These are phyloP conservation scores for Cotesia congregata DNA, from an alignment of 2,888 invertebrate species.

Conservation along the genomic window DNA sequence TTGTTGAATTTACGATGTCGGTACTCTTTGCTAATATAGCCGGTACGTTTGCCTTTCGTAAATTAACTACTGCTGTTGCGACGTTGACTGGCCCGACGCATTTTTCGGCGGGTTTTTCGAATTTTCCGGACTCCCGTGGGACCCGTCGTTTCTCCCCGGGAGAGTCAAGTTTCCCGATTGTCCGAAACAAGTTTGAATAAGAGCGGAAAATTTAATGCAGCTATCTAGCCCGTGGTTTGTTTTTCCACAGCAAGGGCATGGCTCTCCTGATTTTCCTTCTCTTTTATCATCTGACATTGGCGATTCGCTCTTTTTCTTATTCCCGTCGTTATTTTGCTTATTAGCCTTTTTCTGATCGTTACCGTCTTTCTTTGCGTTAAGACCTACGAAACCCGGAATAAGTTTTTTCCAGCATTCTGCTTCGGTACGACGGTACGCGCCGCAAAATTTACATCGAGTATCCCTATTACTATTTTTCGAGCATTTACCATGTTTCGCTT, in stretches of 20 bases:
- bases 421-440: neutral
- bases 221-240: neutral
- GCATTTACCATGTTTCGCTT: neutral
- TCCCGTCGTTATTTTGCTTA: neutral
- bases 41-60: neutral
- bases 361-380: too few relatives aligned
- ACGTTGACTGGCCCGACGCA: neutral
- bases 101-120: neutral
- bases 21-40: neutral
- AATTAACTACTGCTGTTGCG: neutral
- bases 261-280: neutral
- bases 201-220: neutral
- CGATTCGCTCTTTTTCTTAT: neutral
- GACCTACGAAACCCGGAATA: neutral
- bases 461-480: neutral
- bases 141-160: neutral
- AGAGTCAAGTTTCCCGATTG: neutral
- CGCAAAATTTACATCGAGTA: neutral
- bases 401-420: neutral
- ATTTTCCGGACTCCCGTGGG: neutral
- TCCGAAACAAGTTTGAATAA: neutral
- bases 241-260: neutral
- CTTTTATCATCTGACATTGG: neutral
- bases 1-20: neutral
- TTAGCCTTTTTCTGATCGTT: neutral